These are phyloP conservation scores for Hirtodrosophila trivittata DNA, from an alignment of 2,888 invertebrate species.

Conservation along the genomic window DNA sequence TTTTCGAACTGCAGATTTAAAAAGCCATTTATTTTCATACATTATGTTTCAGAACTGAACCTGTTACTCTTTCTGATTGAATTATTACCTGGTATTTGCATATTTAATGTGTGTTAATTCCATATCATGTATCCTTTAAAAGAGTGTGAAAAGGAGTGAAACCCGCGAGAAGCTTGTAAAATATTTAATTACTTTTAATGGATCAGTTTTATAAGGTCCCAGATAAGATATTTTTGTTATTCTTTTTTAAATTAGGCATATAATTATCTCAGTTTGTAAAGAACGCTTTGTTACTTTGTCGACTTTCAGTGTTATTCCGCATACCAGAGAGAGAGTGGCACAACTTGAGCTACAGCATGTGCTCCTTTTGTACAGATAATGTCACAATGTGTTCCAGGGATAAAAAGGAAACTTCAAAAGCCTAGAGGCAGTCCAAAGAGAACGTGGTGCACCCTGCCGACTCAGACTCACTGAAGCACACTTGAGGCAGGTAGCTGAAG, in stretches of 20 bases:
- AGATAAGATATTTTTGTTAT: background rate
- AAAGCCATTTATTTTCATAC: no score
- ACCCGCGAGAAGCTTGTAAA: background rate
- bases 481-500: conserved; percentile 22
- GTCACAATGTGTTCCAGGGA: conserved; percentile 9
- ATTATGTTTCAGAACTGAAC: background rate
- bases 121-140: conserved; percentile 10
- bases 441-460: background rate
- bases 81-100: conserved; percentile 2
- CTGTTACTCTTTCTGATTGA: background rate
- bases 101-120: conserved; percentile 8
- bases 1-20: background rate
- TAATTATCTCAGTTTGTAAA: background rate
- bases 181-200: conserved; percentile 11
- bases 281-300: conserved; percentile 10
- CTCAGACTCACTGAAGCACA: conserved; percentile 29
- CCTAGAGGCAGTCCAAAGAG: conserved; percentile 32
- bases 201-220: background rate
- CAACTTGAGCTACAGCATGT: conserved; percentile 27
- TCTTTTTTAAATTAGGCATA: background rate
- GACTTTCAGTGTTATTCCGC: conserved; percentile 25
- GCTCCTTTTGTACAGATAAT: conserved; percentile 30
- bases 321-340: conserved; percentile 1
- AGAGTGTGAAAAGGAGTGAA: conserved; percentile 7
- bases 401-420: conserved; percentile 32